Evolutionary conservation across 2,797 vertebrate genomes (phyloP).

Genomic region (Sebastes glaucus): DNA sequence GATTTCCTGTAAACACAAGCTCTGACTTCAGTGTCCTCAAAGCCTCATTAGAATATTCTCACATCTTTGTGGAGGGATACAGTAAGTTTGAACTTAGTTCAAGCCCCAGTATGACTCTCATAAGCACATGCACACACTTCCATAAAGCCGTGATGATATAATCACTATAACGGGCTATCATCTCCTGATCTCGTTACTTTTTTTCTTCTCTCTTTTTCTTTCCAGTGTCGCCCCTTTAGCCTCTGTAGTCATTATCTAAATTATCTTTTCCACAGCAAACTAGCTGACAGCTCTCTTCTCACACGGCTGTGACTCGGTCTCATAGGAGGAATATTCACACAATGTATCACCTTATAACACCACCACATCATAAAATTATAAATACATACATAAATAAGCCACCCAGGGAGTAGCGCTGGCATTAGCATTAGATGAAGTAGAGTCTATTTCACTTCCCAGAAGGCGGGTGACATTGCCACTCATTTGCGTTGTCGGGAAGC

Average conservation of each 20-base stretch:
- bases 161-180: slow-evolving; percentile 31
- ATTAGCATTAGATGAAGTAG: slow-evolving; percentile 41
- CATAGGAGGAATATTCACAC: slow-evolving; percentile 16
- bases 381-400: slow-evolving; percentile 59
- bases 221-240: neutral
- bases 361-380: slow-evolving; percentile 45
- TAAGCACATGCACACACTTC: neutral
- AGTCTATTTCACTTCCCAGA: slow-evolving; percentile 30
- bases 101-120: neutral
- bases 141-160: neutral
- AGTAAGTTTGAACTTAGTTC: neutral
- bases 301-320: neutral
- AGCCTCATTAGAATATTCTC: too few relatives aligned
- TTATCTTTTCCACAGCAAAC: slow-evolving; percentile 11
- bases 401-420: slow-evolving; percentile 5
- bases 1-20: neutral
- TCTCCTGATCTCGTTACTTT: slow-evolving; percentile 13
- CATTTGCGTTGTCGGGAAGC: slow-evolving; percentile 31
- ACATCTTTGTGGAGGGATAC: neutral
- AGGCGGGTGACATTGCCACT: slow-evolving; percentile 32
- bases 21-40: neutral
- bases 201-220: slow-evolving; percentile 6
- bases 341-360: slow-evolving; percentile 24
- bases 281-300: neutral
- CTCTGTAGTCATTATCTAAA: slow-evolving; percentile 27